Evolutionary conservation across 2,113 vertebrate genomes (phyloP).

Genomic region (Mugil cephalus): DNA sequence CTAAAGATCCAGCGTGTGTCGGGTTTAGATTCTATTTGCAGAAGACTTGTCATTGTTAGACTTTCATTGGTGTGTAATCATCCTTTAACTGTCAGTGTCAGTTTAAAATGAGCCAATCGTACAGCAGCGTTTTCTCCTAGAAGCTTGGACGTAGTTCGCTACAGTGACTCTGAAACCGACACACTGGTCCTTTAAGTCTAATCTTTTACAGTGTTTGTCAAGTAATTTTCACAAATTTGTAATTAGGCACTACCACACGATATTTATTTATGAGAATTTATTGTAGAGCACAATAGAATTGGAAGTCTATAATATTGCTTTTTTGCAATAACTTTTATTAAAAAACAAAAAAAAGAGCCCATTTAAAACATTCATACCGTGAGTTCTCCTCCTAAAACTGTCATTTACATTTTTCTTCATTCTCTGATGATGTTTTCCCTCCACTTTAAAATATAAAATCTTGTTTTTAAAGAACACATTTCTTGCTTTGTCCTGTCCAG

Average conservation of each 20-base stretch:
- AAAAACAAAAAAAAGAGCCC: constrained; percentile 6
- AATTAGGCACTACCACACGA: constrained; percentile 56
- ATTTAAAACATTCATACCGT: constrained; percentile 16
- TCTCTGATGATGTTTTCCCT: constrained; percentile 25
- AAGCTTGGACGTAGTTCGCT: too few species aligned
- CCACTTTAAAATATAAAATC: constrained; percentile 48
- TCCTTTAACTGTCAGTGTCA: too few species aligned
- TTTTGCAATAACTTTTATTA: constrained; percentile 47
- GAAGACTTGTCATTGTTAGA: too few species aligned
- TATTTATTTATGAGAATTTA: constrained; percentile 66
- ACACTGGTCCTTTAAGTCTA: constrained; percentile 17
- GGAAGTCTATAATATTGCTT: constrained; percentile 31
- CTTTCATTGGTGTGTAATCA: too few species aligned
- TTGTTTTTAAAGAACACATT: constrained; percentile 30
- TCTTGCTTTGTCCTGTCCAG: constrained; percentile 59
- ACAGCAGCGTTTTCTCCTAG: too few species aligned
- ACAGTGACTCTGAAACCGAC: too few species aligned
- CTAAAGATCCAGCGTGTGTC: too few species aligned
- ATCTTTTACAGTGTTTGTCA: constrained; percentile 57
- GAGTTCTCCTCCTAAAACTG: background rate
- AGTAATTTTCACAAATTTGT: constrained; percentile 41
- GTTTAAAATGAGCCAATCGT: too few species aligned
- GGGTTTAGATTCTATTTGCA: too few species aligned
- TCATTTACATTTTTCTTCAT: constrained; percentile 12
- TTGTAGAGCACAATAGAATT: constrained; percentile 43